A percentile compares a stretch with the other conserved stretches of the same genome.
phyloP scores from a whole-genome alignment of 2,888 invertebrate species.

The Ectropis crepuscularia region DNA sequence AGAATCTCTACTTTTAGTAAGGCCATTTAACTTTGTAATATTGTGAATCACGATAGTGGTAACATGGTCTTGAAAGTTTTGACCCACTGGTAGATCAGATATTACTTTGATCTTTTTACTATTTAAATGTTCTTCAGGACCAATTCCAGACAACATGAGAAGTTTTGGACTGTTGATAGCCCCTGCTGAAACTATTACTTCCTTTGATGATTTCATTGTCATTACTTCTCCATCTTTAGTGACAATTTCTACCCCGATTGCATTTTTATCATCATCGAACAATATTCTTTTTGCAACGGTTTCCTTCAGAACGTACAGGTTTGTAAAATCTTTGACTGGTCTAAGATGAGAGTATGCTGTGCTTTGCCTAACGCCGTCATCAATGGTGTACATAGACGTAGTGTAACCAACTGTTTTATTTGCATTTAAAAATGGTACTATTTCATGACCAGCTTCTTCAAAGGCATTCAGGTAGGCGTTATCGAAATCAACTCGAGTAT shows the following conservation, averaged over 20 bases:
- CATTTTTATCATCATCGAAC: constrained; percentile 52
- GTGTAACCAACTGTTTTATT: constrained; percentile 59
- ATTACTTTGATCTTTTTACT: constrained; percentile 47
- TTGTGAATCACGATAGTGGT: constrained; percentile 37
- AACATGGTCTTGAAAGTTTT: constrained; percentile 54
- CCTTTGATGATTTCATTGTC: constrained; percentile 47
- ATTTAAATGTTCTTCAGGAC: constrained; percentile 52
- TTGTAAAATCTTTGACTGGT: constrained; percentile 44
- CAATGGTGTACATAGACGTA: constrained; percentile 37
- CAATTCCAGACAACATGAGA: constrained; percentile 60
- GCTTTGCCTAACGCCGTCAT: constrained; percentile 46
- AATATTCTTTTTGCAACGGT: constrained; percentile 52
- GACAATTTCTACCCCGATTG: constrained; percentile 48
- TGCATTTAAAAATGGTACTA: constrained; percentile 50
- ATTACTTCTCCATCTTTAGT: constrained; percentile 37
- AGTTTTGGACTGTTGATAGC: constrained; percentile 55
- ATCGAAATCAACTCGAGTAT: constrained; percentile 25
- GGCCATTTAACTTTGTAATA: constrained; percentile 31
- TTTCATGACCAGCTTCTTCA: constrained; percentile 63
- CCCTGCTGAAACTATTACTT: constrained; percentile 59
- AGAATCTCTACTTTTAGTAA: constrained; percentile 26
- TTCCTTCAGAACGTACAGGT: constrained; percentile 52
- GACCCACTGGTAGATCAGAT: constrained; percentile 56
- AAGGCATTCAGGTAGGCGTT: constrained; percentile 56
- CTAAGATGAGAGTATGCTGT: constrained; percentile 51